Conservation (phyloP, 2,888 invertebrate species). For the Sphaerophoria rueppellii region DNA sequence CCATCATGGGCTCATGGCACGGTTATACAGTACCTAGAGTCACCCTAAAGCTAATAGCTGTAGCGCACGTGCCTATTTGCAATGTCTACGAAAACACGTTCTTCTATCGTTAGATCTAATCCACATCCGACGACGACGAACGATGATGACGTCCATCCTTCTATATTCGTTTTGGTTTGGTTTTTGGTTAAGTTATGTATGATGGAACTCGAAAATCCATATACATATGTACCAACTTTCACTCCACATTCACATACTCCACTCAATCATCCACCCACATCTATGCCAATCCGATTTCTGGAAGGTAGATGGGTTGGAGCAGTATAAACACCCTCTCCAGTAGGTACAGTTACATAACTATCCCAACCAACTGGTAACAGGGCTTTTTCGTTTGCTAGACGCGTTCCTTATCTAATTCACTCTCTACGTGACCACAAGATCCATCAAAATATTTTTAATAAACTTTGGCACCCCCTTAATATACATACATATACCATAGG, state of each 20-base stretch:
- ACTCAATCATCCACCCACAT: constrained; percentile 61
- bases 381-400: constrained; percentile 70
- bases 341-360: background rate
- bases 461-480: constrained; percentile 56
- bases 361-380: constrained; percentile 19
- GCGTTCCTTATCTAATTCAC: constrained; percentile 72
- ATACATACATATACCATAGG: background rate
- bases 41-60: background rate
- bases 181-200: background rate
- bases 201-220: constrained; percentile 8
- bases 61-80: constrained; percentile 21
- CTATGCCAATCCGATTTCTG: background rate
- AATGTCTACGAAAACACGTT: constrained; percentile 61
- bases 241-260: constrained; percentile 23
- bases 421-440: constrained; percentile 72
- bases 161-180: background rate
- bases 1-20: background rate
- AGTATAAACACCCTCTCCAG: background rate
- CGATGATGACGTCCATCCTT: background rate
- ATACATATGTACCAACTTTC: constrained; percentile 23
- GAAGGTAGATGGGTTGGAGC: background rate
- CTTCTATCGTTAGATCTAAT: constrained; percentile 55
- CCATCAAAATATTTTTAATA: constrained; percentile 74
- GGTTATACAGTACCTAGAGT: background rate
- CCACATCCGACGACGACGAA: constrained; percentile 33